phyloP scores from a whole-genome alignment of 2,797 vertebrate genomes.

The Kryptolebias ocellatus region DNA sequence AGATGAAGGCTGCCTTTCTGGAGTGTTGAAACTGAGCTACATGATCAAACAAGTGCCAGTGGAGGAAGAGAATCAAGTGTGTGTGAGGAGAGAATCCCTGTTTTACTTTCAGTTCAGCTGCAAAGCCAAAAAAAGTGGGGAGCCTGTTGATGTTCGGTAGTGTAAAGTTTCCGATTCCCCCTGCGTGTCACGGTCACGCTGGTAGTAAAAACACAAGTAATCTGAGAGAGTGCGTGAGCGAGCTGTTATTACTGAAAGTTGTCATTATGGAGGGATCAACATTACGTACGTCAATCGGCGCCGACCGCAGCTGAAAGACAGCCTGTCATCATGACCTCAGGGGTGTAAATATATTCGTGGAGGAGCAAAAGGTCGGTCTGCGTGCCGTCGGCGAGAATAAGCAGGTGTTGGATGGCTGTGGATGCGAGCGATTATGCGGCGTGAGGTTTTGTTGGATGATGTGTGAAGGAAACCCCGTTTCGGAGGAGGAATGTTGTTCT shows the following conservation, averaged over 20 bases:
- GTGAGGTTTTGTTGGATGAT: slow-evolving; percentile 33
- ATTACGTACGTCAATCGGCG: slow-evolving; percentile 36
- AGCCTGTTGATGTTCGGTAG: slow-evolving; percentile 18
- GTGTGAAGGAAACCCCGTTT: slow-evolving; percentile 51
- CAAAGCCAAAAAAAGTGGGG: slow-evolving; percentile 20
- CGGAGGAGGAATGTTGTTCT: slow-evolving; percentile 56
- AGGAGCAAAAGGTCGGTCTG: slow-evolving; percentile 19
- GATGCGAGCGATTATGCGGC: slow-evolving; percentile 25
- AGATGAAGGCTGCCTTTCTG: slow-evolving; percentile 23
- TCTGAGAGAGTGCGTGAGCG: slow-evolving; percentile 2
- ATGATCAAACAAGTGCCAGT: slow-evolving; percentile 56
- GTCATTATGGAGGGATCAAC: slow-evolving; percentile 55
- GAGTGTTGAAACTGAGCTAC: slow-evolving; percentile 44
- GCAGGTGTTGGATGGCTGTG: slow-evolving; percentile 25
- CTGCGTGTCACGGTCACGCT: slow-evolving; percentile 26
- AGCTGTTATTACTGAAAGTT: slow-evolving; percentile 55
- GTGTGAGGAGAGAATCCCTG: slow-evolving; percentile 18
- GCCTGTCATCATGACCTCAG: slow-evolving; percentile 59
- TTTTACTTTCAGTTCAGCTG: slow-evolving; percentile 56
- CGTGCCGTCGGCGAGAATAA: slow-evolving; percentile 48
- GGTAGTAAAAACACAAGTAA: slow-evolving; percentile 32
- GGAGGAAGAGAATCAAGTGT: slow-evolving; percentile 16
- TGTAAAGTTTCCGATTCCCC: slow-evolving; percentile 24
- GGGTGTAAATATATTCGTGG: slow-evolving; percentile 37
- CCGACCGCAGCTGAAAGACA: slow-evolving; percentile 30